Conservation (phyloP, 1,140 invertebrate genomes). For the Pseudomyrmex dendroicus region DNA sequence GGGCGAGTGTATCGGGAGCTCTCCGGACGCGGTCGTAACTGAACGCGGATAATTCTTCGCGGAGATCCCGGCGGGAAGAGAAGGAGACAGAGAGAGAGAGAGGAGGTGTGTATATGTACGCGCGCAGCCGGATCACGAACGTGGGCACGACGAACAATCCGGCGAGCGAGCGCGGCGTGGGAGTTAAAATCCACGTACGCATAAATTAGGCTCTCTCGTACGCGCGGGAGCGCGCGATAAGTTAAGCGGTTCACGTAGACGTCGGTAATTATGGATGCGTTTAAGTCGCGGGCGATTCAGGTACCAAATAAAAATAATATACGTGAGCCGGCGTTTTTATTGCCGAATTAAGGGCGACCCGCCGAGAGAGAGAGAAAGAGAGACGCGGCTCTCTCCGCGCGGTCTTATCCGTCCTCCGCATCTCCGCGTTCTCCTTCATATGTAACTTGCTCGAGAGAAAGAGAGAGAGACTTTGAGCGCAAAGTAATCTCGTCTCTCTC, state of each 20-base stretch:
- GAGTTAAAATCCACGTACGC: slow-evolving; percentile 79
- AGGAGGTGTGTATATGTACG: slow-evolving; percentile 50
- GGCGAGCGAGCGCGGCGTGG: slow-evolving; percentile 72
- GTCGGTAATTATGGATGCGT: slow-evolving; percentile 84
- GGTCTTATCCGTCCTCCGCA: slow-evolving; percentile 76
- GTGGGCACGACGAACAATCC: slow-evolving; percentile 70
- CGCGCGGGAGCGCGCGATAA: slow-evolving; percentile 77
- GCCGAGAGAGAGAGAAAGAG: slow-evolving; percentile 41
- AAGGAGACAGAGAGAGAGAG: not conserved
- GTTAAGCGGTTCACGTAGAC: slow-evolving; percentile 84
- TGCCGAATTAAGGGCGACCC: slow-evolving; percentile 82
- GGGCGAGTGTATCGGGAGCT: slow-evolving; percentile 68
- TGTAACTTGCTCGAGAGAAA: slow-evolving; percentile 68
- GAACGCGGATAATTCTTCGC: slow-evolving; percentile 71
- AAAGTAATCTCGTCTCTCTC: too few relatives aligned
- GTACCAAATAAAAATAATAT: slow-evolving; percentile 85
- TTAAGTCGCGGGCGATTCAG: slow-evolving; percentile 83
- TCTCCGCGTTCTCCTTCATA: slow-evolving; percentile 69
- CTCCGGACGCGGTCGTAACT: slow-evolving; percentile 42
- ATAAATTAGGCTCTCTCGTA: slow-evolving; percentile 78
- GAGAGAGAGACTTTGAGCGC: too few relatives aligned
- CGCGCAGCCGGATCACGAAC: slow-evolving; percentile 21
- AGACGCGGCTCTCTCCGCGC: slow-evolving; percentile 73
- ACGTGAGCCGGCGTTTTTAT: slow-evolving; percentile 84
- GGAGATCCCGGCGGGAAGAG: slow-evolving; percentile 13